These are phyloP conservation scores for Premnoplex brunnescens DNA, from an alignment of 2,797 vertebrate species.

Conservation along the genomic window DNA sequence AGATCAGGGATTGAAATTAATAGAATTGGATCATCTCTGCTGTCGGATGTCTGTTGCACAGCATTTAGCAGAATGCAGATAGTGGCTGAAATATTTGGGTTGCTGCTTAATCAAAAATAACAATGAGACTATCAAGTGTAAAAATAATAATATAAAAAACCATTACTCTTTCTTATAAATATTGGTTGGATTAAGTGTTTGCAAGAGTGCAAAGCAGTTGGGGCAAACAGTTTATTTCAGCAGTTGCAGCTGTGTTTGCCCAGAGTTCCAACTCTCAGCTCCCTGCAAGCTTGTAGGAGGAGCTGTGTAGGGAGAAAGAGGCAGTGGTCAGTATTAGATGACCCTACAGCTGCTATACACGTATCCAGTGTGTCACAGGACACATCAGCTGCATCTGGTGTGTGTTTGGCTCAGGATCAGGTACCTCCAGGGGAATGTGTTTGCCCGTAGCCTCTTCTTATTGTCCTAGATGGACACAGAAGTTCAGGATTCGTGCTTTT, in stretches of 20 bases:
- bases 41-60: background rate
- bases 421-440: accelerated
- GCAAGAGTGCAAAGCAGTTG: background rate
- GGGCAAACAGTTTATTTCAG: background rate
- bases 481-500: background rate
- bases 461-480: background rate
- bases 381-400: background rate
- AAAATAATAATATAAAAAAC: background rate
- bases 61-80: background rate
- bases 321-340: background rate
- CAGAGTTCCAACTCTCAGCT: background rate
- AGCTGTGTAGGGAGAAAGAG: background rate
- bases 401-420: background rate
- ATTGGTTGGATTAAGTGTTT: background rate
- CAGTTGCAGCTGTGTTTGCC: background rate
- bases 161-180: background rate
- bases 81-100: background rate
- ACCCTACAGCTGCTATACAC: accelerated
- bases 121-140: background rate
- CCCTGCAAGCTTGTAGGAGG: background rate
- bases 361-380: accelerated
- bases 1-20: background rate
- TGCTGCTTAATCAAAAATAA: background rate
- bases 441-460: background rate
- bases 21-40: background rate